Conservation (phyloP, 2,113 vertebrate genomes). For the Capreolus pygargus region DNA sequence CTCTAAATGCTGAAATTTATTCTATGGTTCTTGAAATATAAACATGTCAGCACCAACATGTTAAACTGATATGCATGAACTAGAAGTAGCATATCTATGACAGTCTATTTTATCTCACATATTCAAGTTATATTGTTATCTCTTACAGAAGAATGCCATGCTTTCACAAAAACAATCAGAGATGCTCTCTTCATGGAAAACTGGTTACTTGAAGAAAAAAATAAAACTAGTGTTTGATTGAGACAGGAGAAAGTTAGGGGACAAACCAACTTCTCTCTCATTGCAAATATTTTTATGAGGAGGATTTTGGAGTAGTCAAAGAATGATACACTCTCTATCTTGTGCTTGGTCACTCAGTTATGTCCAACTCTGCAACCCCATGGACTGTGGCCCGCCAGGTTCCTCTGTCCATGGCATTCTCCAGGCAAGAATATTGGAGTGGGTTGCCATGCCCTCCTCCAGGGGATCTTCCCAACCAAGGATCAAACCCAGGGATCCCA, state of each 20-base stretch:
- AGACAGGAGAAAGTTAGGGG: neutral
- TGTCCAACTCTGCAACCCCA: neutral
- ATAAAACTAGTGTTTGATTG: neutral
- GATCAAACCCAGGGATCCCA: neutral
- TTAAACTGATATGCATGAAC: neutral
- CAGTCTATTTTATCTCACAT: neutral
- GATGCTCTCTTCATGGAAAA: neutral
- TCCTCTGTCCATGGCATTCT: accelerated
- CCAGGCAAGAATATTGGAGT: neutral
- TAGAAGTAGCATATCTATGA: neutral
- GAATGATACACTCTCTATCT: neutral
- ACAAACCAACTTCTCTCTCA: neutral
- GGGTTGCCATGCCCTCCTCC: neutral
- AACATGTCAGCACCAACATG: neutral
- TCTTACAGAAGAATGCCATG: neutral
- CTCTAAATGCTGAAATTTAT: neutral
- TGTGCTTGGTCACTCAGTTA: neutral
- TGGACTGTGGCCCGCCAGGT: accelerated
- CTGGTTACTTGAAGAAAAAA: neutral
- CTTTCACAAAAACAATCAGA: neutral
- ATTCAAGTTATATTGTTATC: neutral
- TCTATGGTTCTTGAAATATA: neutral
- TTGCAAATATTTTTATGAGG: neutral
- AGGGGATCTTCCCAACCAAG: neutral
- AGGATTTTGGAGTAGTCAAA: neutral